Base-by-base conservation (phyloP, 1,140 invertebrate species). In the Psix sp. region DNA sequence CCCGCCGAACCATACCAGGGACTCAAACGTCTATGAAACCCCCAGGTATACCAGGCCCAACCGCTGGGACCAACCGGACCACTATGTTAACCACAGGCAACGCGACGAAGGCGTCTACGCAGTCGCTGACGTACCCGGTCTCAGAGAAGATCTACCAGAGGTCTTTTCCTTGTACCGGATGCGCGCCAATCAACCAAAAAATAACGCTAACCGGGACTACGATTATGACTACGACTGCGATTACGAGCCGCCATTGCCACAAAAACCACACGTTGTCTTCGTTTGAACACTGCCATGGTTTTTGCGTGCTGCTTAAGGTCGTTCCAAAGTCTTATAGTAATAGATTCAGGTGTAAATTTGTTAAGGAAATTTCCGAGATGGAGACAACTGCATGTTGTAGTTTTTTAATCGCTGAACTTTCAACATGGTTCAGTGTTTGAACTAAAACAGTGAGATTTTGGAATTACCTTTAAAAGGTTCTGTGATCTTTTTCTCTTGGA, bases 221-320 rank as follows among this genome's bases (percentile, higher is more conserved):
- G 80, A 81, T 49, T 83, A 83, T 43, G 82, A 84, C 20, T 84
- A 83, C 71, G 83, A 84, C 43, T 82, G 79, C 68, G 82, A 82
- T 42, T 84, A 83, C 72, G 78, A 83, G 36, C 70, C 80, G 0
- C 65, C 82, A 16, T 16, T 81, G 29, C 79, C 79, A 14, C 79
- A 86, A 38, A 86, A 86, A 57, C 83, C 85, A 9, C 84, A 86
- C 68, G 82, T 87, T 16, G 86, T 87, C 38, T 87, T 87, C 40
- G 85, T 87, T 39, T 87, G 48, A 71, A 60, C 26, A n/a, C 2
- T n/a, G n/a, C n/a, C n/a, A n/a, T n/a, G n/a, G n/a, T n/a, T n/a
- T n/a, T n/a, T n/a, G n/a, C n/a, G n/a, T n/a, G n/a, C n/a, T n/a
- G n/a, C n/a, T n/a, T n/a, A n/a, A n/a, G n/a, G n/a, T n/a, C n/a